Base-by-base conservation (phyloP, 2,113 vertebrate genomes). In the Nyctereutes procyonoides region DNA sequence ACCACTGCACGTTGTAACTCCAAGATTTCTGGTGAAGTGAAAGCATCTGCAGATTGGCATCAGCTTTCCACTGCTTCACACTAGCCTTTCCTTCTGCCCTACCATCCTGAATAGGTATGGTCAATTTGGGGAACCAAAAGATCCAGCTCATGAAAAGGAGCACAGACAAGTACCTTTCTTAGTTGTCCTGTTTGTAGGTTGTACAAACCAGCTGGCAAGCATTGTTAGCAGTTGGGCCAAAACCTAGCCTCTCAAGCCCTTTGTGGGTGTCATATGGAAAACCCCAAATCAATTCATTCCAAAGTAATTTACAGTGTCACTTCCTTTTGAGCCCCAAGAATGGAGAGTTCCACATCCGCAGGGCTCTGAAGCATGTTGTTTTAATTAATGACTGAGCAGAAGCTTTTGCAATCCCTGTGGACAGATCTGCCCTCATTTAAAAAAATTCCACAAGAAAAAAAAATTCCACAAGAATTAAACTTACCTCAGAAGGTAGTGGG, bases 381-480 rank as follows among this genome's bases (percentile, higher is more conserved):
- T 88, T 90, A 90, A 92, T 86, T 93, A 88, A 89, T 28, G 62
- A 63, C 65, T n/a, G 30, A 93, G 43, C 38, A 93, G 74, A 93
- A 35, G n/a, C 38, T 82, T 82, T 71, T 55, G 60, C 12, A 67
- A 60, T 60, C 73, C 63, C 19, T 17, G 32, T 55, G 74, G 94
- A 22, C 5, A 79, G 62, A 63, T 81, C 30, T 62, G 48, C 67
- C 67, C 84, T 85, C 7, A 4, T n/a, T 91, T 79, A 4, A 15
- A 73, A 77, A 71, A 82, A 55, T 71, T 86, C 60, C 53, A 26
- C 3, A 82, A 63, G 69, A 92, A 90, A 4, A 15, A 73, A 77
- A 71, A 82, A 55, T 71, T 86, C 60, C 53, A 26, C 4, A 82
- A 63, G 69, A 92, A 90, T 92, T 71, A 55, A 85, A 69, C 58